Evolutionary conservation across 2,113 vertebrate genomes (phyloP), one percentile per base, ranked within the genome.

Genomic region (Mionectes macconnelli): DNA sequence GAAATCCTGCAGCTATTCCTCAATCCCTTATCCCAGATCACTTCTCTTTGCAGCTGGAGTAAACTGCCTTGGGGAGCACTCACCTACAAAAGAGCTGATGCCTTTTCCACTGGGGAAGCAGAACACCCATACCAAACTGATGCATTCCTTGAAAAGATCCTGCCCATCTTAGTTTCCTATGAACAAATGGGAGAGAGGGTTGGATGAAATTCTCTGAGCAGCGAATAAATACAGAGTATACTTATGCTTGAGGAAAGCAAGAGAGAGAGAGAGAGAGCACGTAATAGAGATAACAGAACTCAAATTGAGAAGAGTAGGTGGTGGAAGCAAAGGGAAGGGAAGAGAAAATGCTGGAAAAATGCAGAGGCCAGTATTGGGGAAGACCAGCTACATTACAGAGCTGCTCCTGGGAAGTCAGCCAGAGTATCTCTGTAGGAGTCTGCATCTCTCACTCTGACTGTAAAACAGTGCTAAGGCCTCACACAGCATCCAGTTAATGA

Each of bases 311-410:
- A 89, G 91, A 91, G 66, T 92, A 90, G 90, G 78, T 7, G 59
- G 89, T 91, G 77, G 93, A 93, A 92, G 45, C 56, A 33, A 93
- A 31, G 57, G 50, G 66, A 88, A 90, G 70, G 68, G 62, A 84
- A 94, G 68, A 85, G 90, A 95, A 95, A 83, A 84, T 56, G 27
- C 84, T 87, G 89, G 86, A 96, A 94, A 91, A 97, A 97, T 96
- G 93, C 74, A 64, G 95, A 97, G 97, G 95, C 93, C 96, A 92
- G 73, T 97, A 93, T 90, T 90, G 97, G 97, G 97, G 97, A 82
- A 95, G 57, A 69, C 31, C 31, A 86, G 39, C 45, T 88, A 59
- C 37, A 21, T 37, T 91, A 33, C 45, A 64, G 81, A 89, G 86
- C 67, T 84, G 92, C 74, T 96, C 69, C 90, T 95, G 94, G 94